Percentiles rank a stretch among this genome's conserved stretches.
Evolutionary conservation across 1,140 invertebrate species (phyloP).

Genomic region (Patella vulgata): DNA sequence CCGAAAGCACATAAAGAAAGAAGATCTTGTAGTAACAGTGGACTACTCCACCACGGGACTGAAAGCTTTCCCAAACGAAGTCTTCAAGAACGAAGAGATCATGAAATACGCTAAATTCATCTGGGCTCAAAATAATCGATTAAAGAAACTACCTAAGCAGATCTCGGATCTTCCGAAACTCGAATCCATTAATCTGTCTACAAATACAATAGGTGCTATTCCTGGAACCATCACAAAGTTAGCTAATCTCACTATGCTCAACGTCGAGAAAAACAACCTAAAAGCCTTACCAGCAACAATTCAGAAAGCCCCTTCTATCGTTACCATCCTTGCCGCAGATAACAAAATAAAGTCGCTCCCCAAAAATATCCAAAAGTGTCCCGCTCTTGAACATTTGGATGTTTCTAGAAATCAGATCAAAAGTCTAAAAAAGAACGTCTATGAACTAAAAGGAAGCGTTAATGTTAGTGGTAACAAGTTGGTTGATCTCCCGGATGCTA

Average conservation of each 20-base stretch:
- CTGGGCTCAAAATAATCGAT: constrained; percentile 50
- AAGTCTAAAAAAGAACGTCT: constrained; percentile 57
- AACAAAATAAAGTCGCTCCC: constrained; percentile 59
- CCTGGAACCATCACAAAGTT: constrained; percentile 54
- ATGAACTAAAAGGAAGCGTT: constrained; percentile 52
- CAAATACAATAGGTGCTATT: constrained; percentile 47
- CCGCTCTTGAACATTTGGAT: constrained; percentile 42
- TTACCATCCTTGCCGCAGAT: constrained; percentile 42
- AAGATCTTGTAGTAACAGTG: constrained; percentile 32
- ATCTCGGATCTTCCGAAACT: constrained; percentile 50
- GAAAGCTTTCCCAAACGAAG: constrained; percentile 53
- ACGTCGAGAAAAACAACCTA: constrained; percentile 50
- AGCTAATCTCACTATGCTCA: constrained; percentile 43
- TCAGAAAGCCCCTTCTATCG: constrained; percentile 45
- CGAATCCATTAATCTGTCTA: constrained; percentile 45
- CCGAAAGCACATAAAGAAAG: constrained; percentile 43
- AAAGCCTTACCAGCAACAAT: constrained; percentile 55
- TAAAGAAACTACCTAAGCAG: constrained; percentile 58
- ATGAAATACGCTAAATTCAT: constrained; percentile 41
- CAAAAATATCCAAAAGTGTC: constrained; percentile 54
- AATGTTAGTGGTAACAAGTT: constrained; percentile 55
- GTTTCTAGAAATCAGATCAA: constrained; percentile 54
- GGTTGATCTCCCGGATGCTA: constrained; percentile 53
- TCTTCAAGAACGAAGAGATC: constrained; percentile 61
- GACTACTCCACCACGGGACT: constrained; percentile 50